Base-by-base conservation (phyloP, 2,888 invertebrate species). In the Ornithoptera alexandrae region DNA sequence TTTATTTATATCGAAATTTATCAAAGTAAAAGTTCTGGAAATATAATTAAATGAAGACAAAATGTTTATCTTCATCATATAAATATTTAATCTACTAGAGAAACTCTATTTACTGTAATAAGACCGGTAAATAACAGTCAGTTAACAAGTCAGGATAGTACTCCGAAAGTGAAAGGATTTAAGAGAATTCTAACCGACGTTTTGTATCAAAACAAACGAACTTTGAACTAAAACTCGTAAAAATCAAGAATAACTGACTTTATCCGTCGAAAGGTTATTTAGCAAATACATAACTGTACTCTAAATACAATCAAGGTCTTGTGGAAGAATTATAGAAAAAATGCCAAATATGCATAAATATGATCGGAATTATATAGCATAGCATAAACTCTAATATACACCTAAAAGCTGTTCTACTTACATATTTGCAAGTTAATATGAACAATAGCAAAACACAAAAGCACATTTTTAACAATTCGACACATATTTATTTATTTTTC, bases 401-500 rank as follows among this genome's bases (percentile, higher is more conserved):
- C 8, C 53, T 60, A 59, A 62, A 30, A 7, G 6, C 18, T 39
- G 0, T 70, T 56, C 53, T 80, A 90, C 91, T 89, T 78, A 91
- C 91, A 89, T 87, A 79, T 79, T 81, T 84, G 76, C 72, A 81
- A 78, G 74, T 77, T 79, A 74, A 81, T 73, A 63, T 84, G 68
- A 72, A 83, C 76, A 53, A 86, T 73, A 72, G 83, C 79, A 74
- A 84, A 81, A 86, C 82, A 84, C 72, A 81, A 75, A 76, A 86
- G 81, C 76, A 84, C 78, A 81, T 82, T 79, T 77, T 79, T 81
- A 71, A 76, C 76, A 74, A 77, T 78, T 73, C 81, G 82, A 85
- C 85, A 85, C 91, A 91, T 91, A 87, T 87, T 86, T 88, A 89
- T 86, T 88, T 88, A 88, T 81, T 86, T 86, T 80, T 83, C 89